A percentile compares a stretch with the other conserved stretches of the same genome.
phyloP scores from a whole-genome alignment of 2,888 invertebrate genomes.

The Hanleya hanleyi region DNA sequence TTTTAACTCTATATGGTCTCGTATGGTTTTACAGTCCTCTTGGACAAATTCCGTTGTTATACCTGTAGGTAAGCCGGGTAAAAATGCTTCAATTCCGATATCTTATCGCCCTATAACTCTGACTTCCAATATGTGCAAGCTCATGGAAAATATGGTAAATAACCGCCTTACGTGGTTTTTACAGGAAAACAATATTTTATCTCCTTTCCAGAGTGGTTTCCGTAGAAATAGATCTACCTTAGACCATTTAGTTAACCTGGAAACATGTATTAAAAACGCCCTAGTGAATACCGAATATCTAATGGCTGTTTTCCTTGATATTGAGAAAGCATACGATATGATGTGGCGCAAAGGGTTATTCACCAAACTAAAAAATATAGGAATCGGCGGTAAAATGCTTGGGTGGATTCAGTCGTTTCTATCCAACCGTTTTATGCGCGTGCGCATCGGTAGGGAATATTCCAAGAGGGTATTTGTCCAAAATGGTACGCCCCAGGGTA shows the following conservation, averaged over 20 bases:
- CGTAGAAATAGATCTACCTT: background rate
- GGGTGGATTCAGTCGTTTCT: background rate
- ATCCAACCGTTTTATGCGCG: background rate
- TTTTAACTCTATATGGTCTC: background rate
- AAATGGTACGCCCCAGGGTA: background rate
- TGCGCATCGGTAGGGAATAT: background rate
- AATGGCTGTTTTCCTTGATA: background rate
- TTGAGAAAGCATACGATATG: slow-evolving; percentile 4
- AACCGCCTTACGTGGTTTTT: background rate
- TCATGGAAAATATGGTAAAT: slow-evolving; percentile 3
- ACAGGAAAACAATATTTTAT: background rate
- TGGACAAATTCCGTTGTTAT: background rate
- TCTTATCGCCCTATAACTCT: slow-evolving; percentile 10
- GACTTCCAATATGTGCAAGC: background rate
- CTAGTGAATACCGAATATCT: background rate
- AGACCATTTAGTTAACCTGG: background rate
- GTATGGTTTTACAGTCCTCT: background rate
- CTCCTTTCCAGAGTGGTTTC: background rate
- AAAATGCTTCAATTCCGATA: background rate
- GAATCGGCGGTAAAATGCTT: background rate
- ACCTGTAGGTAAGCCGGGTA: background rate
- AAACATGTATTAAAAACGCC: background rate
- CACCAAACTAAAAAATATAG: background rate
- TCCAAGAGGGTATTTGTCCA: background rate
- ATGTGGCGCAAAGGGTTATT: background rate